Evolutionary conservation across 2,888 invertebrate species (phyloP).

Genomic region (Drosophila prolongata): DNA sequence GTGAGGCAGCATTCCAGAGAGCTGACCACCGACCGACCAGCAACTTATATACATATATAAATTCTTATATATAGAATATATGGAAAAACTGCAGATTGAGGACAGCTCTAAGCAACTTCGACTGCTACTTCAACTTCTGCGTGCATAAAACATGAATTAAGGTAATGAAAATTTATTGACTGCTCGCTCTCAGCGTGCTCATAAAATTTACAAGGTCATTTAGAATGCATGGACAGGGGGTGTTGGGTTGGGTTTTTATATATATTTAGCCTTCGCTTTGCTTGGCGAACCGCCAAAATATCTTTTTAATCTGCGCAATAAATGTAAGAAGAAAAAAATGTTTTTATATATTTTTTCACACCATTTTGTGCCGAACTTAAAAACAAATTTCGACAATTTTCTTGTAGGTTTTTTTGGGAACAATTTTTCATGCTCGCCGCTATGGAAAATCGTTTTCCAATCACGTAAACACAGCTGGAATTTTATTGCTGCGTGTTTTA

Average conservation of each 20-base stretch:
- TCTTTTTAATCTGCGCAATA: conserved; percentile 64
- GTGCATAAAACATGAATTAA: conserved; percentile 72
- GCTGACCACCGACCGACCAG: conserved; percentile 29
- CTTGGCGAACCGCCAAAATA: conserved; percentile 24
- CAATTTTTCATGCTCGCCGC: conserved; percentile 67
- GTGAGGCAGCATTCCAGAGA: conserved; percentile 34
- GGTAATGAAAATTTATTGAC: conserved; percentile 76
- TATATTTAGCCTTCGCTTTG: conserved; percentile 14
- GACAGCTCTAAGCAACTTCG: conserved; percentile 39
- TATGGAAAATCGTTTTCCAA: conserved; percentile 79
- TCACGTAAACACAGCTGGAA: conserved; percentile 79
- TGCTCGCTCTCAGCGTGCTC: conserved; percentile 43
- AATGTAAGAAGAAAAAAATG: conserved; percentile 42
- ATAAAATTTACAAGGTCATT: conserved; percentile 64
- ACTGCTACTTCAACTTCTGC: conserved; percentile 40
- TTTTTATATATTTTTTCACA: conserved; percentile 50
- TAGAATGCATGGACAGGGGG: conserved; percentile 45
- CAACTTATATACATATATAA: conserved; percentile 10
- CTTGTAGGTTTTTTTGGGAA: conserved; percentile 20
- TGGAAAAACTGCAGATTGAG: conserved; percentile 23
- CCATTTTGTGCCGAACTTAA: conserved; percentile 36
- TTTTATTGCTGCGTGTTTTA: conserved; percentile 78
- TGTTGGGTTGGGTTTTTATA: not conserved
- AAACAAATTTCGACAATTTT: conserved; percentile 32
- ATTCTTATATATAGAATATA: not conserved